Base-by-base conservation (phyloP, 2,888 invertebrate genomes). In the Tubulanus polymorphus region DNA sequence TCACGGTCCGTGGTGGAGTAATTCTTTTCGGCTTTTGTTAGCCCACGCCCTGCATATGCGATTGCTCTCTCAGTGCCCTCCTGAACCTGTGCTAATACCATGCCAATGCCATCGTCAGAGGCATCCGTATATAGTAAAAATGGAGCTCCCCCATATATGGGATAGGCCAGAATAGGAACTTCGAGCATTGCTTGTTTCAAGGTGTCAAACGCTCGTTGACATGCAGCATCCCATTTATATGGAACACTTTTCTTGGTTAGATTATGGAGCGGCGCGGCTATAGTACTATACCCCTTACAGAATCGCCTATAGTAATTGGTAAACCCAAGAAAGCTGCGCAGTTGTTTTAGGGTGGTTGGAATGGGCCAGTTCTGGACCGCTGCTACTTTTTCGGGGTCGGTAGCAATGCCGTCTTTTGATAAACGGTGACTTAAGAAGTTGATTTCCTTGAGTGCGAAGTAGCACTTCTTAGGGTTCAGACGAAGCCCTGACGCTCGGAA, bases 271-370 rank as follows among this genome's bases (percentile, higher is more conserved):
- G 51, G 55, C 10, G 45, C 37, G 15, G 55, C 46, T 25, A 52
- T 37, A 35, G 48, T 28, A 5, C 53, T 46, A 25, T 51, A 56
- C 10, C 27, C 23, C 15, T 47, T 32, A n/a, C 48, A 41, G 48
- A 30, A 56, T n/a, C 56, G 32, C 6, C 56, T 23, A n/a, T 56
- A 56, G 41, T 53, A 56, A 8, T 20, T 29, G 12, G 46, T 26
- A 18, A 56, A 51, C 12, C 48, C 55, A 15, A 57, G 32, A 26
- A 50, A 48, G 10, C 41, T 29, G 8, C 52, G 5, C 32, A 56
- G 32, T 8, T 52, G 35, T 15, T 53, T 56, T 2, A 47, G 1
- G 5, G 48, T 47, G 2, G 3, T 37, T 3, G 52, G 51, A 6
- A 12, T 32, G 3, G 48, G 37, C 51, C 51, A 56, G 3, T 23